Base-by-base conservation (phyloP, 2,888 invertebrate species). In the Xanthia togata region DNA sequence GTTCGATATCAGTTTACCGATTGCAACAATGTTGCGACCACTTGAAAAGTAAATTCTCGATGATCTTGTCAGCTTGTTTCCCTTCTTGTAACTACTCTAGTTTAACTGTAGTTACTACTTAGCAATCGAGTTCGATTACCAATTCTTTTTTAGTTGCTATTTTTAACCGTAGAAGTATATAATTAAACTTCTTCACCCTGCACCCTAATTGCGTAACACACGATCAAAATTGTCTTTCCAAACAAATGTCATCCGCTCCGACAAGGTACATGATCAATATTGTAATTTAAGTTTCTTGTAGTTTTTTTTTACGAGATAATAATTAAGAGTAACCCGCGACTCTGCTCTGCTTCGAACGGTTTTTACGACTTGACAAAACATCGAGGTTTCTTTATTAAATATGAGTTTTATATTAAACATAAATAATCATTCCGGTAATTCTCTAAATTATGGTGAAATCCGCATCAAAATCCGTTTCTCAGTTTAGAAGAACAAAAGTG, bases 1-100 rank as follows among this genome's bases (percentile, higher is more conserved):
- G 41, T 38, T 59, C 12, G 17, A 26, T 63, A 38, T 59, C 20
- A 26, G 17, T 67, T 31, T 26, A 67, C 62, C 65, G 81, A 68
- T 55, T 59, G 75, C 81, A 81, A 81, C 81, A 81, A 44, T 79
- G 79, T 79, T 75, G 68, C 63, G 60, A 73, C 26, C 23, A 35
- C n/a, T 75, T 68, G 67, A 81, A 62, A 63, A 79, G 57, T 69
- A 69, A 79, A 81, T 74, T 57, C 44, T 23, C 26, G n/a, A 64
- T 59, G 57, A 74, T 62, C 65, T 67, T 62, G 65, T 47, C 65
- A 47, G 47, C 47, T 72, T 41, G 62, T 62, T 72, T 80, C 55
- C 14, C 38, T 62, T 12, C 4, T 20, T 53, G 23, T 55, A 55
- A 68, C 62, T 68, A n/a, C 26, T 59, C 20, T n/a, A 26, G 38